Conservation (phyloP, 2,113 vertebrate species). For the Coracopsis vasa region DNA sequence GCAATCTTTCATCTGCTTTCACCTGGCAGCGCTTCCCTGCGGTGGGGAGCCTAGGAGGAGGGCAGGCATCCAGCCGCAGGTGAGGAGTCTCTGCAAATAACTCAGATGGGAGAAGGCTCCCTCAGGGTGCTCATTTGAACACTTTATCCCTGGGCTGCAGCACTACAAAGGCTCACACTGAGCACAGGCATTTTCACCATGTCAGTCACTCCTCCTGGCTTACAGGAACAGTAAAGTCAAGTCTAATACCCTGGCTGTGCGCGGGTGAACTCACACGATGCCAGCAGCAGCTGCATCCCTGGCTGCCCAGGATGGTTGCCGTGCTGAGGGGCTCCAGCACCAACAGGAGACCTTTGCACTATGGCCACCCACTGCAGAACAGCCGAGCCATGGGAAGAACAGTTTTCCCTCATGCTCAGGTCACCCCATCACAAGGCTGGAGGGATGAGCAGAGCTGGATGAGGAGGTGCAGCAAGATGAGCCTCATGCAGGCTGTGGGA, state of each 20-base stretch:
- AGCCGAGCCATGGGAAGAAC: neutral
- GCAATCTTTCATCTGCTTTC: neutral
- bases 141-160: neutral
- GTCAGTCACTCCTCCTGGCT: neutral
- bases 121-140: neutral
- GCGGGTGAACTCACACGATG: neutral
- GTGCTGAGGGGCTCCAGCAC: neutral
- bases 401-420: neutral
- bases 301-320: neutral
- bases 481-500: neutral
- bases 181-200: neutral
- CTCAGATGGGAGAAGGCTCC: neutral
- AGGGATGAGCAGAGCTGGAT: neutral
- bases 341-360: neutral
- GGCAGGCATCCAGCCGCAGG: neutral
- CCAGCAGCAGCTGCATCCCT: neutral
- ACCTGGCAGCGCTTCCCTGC: neutral
- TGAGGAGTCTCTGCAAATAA: neutral
- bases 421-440: neutral
- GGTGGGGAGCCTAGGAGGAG: neutral
- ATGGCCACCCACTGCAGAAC: accelerated
- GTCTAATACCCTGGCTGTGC: neutral
- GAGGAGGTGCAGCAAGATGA: neutral
- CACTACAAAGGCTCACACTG: neutral
- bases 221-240: neutral